Conservation (phyloP, 2,113 vertebrate genomes). For the Chionomys nivalis region DNA sequence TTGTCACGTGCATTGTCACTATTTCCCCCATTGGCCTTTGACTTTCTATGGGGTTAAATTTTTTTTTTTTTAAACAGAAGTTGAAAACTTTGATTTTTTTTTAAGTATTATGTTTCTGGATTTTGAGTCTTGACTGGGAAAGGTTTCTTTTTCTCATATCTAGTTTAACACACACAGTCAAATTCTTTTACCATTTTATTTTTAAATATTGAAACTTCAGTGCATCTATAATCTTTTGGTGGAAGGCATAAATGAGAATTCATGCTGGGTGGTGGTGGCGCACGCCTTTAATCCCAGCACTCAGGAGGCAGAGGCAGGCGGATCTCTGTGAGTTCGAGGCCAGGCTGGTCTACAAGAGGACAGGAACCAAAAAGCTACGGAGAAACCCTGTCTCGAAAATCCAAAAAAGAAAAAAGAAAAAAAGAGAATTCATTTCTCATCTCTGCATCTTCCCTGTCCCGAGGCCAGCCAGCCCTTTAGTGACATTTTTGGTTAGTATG, state of each 20-base stretch:
- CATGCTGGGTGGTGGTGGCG: too few relatives aligned
- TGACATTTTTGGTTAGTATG: neutral
- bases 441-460: neutral
- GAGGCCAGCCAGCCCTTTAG: neutral
- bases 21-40: neutral
- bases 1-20: neutral
- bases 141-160: neutral
- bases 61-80: constrained; percentile 1
- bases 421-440: neutral
- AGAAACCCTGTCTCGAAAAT: too few relatives aligned
- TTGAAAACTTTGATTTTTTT: neutral
- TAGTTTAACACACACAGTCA: neutral
- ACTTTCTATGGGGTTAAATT: neutral
- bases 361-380: too few relatives aligned
- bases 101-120: constrained; percentile 9
- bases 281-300: too few relatives aligned
- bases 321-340: too few relatives aligned
- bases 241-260: neutral
- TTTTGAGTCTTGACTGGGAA: neutral
- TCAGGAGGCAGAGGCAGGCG: too few relatives aligned
- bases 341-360: too few relatives aligned
- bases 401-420: too few relatives aligned
- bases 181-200: neutral
- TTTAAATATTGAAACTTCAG: constrained; percentile 13
- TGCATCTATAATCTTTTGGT: neutral